Evolutionary conservation across 2,888 invertebrate species (phyloP).

Genomic region (Leptinotarsa tumamoca): DNA sequence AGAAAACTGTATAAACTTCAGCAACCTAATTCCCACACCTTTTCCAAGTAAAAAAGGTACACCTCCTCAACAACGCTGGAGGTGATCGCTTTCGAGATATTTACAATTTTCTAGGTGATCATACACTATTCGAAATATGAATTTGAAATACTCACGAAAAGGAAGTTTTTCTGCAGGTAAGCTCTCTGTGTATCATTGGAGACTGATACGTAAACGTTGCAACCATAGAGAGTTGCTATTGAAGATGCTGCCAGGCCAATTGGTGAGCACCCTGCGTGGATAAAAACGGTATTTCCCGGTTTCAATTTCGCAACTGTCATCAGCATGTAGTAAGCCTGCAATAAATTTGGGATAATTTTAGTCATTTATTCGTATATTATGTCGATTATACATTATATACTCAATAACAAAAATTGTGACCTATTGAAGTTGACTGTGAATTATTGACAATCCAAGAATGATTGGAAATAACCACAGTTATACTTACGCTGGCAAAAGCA

Average conservation of each 20-base stretch:
- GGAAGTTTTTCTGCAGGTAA: slow-evolving; percentile 59
- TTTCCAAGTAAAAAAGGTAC: no score
- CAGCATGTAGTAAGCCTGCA: slow-evolving; percentile 64
- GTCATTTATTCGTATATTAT: no score
- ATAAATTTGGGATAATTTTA: slow-evolving; percentile 36
- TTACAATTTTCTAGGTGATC: no score
- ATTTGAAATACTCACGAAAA: slow-evolving; percentile 55
- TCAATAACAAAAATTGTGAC: no score
- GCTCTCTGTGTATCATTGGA: slow-evolving; percentile 65
- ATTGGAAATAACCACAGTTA: no score
- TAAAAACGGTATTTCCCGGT: slow-evolving; percentile 67
- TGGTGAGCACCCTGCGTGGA: slow-evolving; percentile 73
- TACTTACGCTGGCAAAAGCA: slow-evolving; percentile 75
- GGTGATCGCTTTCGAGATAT: no score
- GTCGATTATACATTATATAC: no score
- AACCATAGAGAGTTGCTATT: slow-evolving; percentile 72
- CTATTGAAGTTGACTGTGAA: no score
- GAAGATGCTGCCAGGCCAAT: slow-evolving; percentile 79
- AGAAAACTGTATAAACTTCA: no score
- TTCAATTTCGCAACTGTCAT: slow-evolving; percentile 63
- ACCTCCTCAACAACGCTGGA: no score
- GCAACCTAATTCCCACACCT: no score
- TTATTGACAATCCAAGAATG: no score
- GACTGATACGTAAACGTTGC: slow-evolving; percentile 74
- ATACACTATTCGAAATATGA: neutral